Percentiles rank a stretch among this genome's conserved stretches.
phyloP scores from a whole-genome alignment of 2,797 vertebrate genomes.

The Tarsius wallacei region DNA sequence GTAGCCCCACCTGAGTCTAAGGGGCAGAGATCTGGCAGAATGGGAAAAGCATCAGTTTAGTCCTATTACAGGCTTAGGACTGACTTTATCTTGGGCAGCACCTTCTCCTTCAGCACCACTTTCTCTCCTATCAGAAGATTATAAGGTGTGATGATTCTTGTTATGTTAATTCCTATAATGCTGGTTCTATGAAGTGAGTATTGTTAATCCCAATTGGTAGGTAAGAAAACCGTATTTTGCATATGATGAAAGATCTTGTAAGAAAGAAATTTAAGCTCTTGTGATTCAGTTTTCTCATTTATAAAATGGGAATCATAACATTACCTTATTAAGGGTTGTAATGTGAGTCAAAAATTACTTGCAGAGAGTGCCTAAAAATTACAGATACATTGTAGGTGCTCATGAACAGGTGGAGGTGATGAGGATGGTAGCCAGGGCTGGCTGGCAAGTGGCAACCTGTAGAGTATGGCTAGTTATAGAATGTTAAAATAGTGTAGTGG shows the following conservation, averaged over 20 bases:
- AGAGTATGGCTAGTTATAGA: neutral
- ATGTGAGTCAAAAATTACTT: neutral
- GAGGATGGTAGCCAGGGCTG: rapidly evolving
- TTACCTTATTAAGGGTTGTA: neutral
- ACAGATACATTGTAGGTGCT: neutral
- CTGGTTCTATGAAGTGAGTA: neutral
- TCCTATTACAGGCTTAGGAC: neutral
- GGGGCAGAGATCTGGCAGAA: neutral
- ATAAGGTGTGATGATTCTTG: neutral
- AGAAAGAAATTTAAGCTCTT: neutral
- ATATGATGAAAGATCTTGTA: neutral
- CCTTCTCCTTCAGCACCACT: neutral
- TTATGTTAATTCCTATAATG: neutral
- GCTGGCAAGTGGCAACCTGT: neutral
- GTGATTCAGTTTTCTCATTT: neutral
- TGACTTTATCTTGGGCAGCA: neutral
- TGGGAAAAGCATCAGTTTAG: neutral
- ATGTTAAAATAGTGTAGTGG: neutral
- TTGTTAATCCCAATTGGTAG: neutral
- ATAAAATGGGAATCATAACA: neutral
- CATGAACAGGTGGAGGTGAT: rapidly evolving
- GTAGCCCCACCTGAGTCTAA: no score
- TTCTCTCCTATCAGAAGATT: neutral
- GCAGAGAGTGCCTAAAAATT: neutral
- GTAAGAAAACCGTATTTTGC: neutral